Evolutionary conservation across 2,797 vertebrate genomes (phyloP), one percentile per base, ranked within the genome.

Genomic region (Heteromormyrus szaboi): DNA sequence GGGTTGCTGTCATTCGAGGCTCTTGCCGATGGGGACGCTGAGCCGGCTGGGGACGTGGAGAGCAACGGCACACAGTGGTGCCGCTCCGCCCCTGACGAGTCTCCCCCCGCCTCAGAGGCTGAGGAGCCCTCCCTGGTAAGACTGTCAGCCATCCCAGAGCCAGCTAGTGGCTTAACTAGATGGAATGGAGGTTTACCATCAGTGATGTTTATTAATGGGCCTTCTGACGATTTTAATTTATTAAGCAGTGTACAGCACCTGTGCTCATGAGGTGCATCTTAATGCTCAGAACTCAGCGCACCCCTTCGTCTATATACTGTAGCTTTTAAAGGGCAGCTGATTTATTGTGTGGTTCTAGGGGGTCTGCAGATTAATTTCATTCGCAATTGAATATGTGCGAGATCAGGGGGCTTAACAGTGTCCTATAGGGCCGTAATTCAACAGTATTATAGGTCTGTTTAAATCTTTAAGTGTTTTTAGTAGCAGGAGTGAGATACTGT

Each of bases 1-100:
- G 96, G 96, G 3, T 91, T 97, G 83, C 99, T 98, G n/a, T 98
- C 98, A 0, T 99, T 99, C 1, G 97, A 98, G 91, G 95, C 94
- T 8, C 95, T 99, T 91, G 97, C 97, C 11, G 97, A 99, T 2
- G 87, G 87, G 51, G 87, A 79, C 4, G 19, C 17, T 0, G 50
- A 50, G 7, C 4, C 46, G 1, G 50, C 22, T 0, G 56, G 5
- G 1, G 29, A 44, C 2, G 54, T 1, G 53, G 37, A 8, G 14
- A 41, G 48, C 29, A 25, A 6, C 8, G 68, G 48, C 2, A 22
- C 44, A 2, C 62, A 62, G 46, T 22, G 65, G 48, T 51, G 87
- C 65, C 22, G 19, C 8, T 51, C 87, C 7, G 17, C 46, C 17
- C 62, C 87, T n/a, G 87, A 79, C 4, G 65, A 76, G 62, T 79